These are phyloP conservation scores for Aphrocallistes beatrix DNA, from an alignment of 37 sponge, comb jelly and placozoan species.

Conservation along the genomic window DNA sequence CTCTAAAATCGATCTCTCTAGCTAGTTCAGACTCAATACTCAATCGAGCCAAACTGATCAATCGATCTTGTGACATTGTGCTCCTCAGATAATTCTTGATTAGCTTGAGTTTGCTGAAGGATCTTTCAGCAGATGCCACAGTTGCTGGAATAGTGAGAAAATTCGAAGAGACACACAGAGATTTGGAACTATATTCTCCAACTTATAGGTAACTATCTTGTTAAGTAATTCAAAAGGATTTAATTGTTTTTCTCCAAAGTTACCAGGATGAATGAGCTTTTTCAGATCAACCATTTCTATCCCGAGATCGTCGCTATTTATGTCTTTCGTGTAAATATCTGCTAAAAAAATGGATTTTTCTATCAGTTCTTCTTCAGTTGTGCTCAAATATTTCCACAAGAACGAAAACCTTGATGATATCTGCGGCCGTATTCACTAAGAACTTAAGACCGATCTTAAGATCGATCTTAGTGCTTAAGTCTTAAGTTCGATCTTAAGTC, in stretches of 20 bases:
- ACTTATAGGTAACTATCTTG: background rate
- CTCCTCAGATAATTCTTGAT: background rate
- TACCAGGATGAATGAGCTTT: background rate
- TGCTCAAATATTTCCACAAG: no score
- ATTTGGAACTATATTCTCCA: background rate
- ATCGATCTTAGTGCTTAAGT: no score
- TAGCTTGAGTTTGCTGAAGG: background rate
- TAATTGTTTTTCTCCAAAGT: background rate
- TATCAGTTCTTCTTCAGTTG: no score
- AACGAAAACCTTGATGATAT: no score
- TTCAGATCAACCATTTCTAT: background rate
- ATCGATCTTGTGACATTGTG: background rate
- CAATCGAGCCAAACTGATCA: background rate
- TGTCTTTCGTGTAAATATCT: no score
- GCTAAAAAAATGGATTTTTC: no score
- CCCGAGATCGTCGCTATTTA: background rate
- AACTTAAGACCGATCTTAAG: no score
- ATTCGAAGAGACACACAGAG: background rate
- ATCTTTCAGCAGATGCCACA: background rate
- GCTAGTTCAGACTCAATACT: background rate
- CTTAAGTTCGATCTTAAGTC: no score
- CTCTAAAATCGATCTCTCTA: no score
- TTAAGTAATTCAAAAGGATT: background rate
- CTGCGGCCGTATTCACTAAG: no score
- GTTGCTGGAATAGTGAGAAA: background rate